phyloP scores from a whole-genome alignment of 2,888 invertebrate species.

The Trissolcus japonicus region DNA sequence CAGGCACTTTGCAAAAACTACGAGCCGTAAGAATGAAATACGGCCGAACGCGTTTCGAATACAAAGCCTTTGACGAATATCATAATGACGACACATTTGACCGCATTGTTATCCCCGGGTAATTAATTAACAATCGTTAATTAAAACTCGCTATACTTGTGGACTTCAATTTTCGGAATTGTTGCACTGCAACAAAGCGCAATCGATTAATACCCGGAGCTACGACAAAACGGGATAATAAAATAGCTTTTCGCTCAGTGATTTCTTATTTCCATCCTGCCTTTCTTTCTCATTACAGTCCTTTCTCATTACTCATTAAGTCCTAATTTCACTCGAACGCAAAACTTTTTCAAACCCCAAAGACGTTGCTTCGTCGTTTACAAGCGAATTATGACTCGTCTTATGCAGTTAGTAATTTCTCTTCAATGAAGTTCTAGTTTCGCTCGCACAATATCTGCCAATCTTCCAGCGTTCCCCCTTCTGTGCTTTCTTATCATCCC shows the following conservation, averaged over 20 bases:
- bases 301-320: no score
- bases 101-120: conserved; percentile 7
- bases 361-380: neutral
- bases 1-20: conserved; percentile 39
- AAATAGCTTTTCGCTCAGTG: no score
- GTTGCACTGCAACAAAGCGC: neutral
- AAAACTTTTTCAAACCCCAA: no score
- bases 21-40: conserved; percentile 41
- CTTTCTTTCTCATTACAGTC: no score
- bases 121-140: conserved; percentile 34
- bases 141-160: conserved; percentile 40
- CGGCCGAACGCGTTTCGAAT: conserved; percentile 26
- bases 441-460: conserved; percentile 53
- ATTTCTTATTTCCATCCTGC: no score
- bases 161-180: conserved; percentile 17
- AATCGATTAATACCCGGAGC: conserved; percentile 26
- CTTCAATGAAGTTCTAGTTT: conserved; percentile 57
- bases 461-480: conserved; percentile 13
- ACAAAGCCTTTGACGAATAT: conserved; percentile 41
- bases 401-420: conserved; percentile 60
- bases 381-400: conserved; percentile 31
- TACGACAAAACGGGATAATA: no score
- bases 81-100: conserved; percentile 22
- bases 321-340: conserved; percentile 2
- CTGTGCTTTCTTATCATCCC: conserved; percentile 42